Evolutionary conservation across 1,140 invertebrate genomes (phyloP).

Genomic region (Adelges cooleyi): DNA sequence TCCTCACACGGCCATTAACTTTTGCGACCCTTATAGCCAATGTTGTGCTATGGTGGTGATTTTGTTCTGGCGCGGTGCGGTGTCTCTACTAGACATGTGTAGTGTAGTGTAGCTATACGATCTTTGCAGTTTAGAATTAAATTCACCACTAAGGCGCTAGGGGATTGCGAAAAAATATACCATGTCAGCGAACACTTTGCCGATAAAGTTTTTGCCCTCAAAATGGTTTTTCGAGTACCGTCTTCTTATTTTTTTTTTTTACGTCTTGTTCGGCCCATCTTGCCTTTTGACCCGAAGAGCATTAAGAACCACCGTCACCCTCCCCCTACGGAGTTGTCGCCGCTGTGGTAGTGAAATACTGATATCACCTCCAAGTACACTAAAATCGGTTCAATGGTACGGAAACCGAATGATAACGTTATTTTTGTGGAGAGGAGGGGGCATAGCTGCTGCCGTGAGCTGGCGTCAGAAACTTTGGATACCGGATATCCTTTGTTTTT

Average conservation of each 20-base stretch:
- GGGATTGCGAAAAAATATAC: too few relatives aligned
- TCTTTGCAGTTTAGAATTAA: too few relatives aligned
- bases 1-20: too few relatives aligned
- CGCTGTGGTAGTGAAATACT: slow-evolving; percentile 12
- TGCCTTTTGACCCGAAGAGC: neutral
- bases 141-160: too few relatives aligned
- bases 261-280: neutral
- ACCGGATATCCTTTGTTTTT: slow-evolving; percentile 27
- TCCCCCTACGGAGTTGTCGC: too few relatives aligned
- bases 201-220: neutral
- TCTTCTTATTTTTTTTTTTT: neutral
- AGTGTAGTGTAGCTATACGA: too few relatives aligned
- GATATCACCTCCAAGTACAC: neutral
- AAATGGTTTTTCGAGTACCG: neutral
- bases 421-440: neutral
- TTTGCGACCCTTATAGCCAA: too few relatives aligned
- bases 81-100: too few relatives aligned
- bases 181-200: neutral
- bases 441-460: neutral
- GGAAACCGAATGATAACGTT: slow-evolving; percentile 28
- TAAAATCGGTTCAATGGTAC: slow-evolving; percentile 26
- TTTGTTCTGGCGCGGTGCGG: too few relatives aligned
- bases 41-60: too few relatives aligned
- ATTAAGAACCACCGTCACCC: slow-evolving; percentile 5
- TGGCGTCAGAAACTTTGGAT: slow-evolving; percentile 21